Percentiles rank a stretch among this genome's conserved stretches.
phyloP scores from a whole-genome alignment of 2,797 vertebrate species.

The Micromesistius poutassou region DNA sequence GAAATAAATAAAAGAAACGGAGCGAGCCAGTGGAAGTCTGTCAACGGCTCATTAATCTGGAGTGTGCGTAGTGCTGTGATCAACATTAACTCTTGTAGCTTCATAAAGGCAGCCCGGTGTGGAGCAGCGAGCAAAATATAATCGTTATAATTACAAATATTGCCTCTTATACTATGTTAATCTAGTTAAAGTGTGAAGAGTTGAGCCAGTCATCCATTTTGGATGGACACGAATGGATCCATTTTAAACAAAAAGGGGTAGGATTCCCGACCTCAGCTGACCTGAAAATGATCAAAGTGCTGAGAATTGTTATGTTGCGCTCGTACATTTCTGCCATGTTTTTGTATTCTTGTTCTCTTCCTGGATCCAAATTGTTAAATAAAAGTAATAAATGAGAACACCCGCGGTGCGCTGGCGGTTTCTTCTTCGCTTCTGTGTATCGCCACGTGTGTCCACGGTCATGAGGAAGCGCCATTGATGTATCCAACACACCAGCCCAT shows the following conservation, averaged over 20 bases:
- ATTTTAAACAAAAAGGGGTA: not conserved
- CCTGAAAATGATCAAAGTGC: not conserved
- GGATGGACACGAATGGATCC: not conserved
- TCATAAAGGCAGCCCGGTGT: not conserved
- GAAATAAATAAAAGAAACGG: constrained; percentile 5
- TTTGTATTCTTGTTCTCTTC: not conserved
- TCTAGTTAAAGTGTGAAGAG: not conserved
- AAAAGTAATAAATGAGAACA: not conserved
- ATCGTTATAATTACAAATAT: not conserved
- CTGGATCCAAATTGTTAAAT: not conserved
- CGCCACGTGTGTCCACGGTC: not conserved
- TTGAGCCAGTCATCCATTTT: not conserved
- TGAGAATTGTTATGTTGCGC: not conserved
- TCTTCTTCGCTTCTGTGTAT: not conserved
- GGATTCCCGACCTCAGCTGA: not conserved
- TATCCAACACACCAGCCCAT: not conserved
- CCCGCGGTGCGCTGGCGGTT: not conserved
- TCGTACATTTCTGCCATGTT: not conserved
- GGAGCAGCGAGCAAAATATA: not conserved
- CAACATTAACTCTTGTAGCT: not conserved
- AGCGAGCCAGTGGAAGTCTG: not conserved
- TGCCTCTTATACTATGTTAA: not conserved
- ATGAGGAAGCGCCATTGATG: not conserved
- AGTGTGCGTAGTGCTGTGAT: not conserved
- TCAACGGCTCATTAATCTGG: constrained; percentile 1